These are phyloP conservation scores for Dolomedes plantarius DNA, from an alignment of 2,888 invertebrate genomes.

Conservation along the genomic window DNA sequence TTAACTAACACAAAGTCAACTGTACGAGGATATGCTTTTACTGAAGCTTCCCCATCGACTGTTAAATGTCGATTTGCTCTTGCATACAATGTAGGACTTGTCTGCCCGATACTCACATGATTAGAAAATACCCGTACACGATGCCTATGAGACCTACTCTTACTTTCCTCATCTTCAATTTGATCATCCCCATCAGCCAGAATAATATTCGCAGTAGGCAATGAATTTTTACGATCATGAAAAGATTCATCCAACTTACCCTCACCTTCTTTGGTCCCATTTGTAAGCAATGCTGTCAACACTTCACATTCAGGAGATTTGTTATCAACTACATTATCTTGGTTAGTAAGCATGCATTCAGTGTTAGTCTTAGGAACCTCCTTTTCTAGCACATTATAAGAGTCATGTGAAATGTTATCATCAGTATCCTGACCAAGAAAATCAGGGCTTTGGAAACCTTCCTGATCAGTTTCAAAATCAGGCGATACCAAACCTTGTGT, in stretches of 20 bases:
- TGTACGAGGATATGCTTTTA: conserved; percentile 48
- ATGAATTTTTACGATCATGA: neutral
- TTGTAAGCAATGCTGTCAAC: neutral
- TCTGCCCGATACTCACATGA: conserved; percentile 43
- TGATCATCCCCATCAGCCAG: conserved; percentile 8
- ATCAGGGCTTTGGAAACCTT: conserved; percentile 66
- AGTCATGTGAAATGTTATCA: conserved; percentile 72
- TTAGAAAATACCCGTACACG: conserved; percentile 53
- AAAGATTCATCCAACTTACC: conserved; percentile 23
- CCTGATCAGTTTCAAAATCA: conserved; percentile 48
- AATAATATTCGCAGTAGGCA: neutral
- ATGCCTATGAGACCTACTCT: conserved; percentile 35
- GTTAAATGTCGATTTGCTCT: conserved; percentile 50
- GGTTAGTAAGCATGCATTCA: conserved; percentile 36
- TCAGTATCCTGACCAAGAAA: conserved; percentile 69
- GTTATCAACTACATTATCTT: neutral
- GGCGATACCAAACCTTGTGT: conserved; percentile 49
- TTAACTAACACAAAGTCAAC: conserved; percentile 71
- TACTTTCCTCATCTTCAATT: conserved; percentile 18
- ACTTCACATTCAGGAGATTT: neutral
- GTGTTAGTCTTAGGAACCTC: conserved; percentile 37
- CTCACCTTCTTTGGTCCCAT: conserved; percentile 20
- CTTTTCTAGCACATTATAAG: conserved; percentile 67
- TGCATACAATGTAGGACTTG: conserved; percentile 64
- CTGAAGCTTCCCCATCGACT: neutral